Base-by-base conservation (phyloP, 2,797 vertebrate genomes). In the Gallirallus australis region DNA sequence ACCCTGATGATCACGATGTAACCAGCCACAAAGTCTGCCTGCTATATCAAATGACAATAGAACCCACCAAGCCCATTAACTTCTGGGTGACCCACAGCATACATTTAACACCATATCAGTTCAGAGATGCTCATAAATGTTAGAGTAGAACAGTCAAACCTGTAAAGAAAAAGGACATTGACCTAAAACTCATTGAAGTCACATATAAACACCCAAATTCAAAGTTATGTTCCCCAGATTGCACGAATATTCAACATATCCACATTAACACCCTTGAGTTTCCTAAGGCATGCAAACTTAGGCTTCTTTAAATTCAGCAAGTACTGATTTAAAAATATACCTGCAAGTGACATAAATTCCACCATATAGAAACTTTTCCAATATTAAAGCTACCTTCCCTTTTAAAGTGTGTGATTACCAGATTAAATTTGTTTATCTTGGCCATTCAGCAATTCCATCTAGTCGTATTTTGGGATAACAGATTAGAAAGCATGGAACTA, bases 401-500 rank as follows among this genome's bases (percentile, higher is more conserved):
- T 82, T 70, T 24, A 70, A 96, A 82, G 37, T 39, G 5, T 1
- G 6, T 48, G 35, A 65, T 82, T 86, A 57, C 25, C 56, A 70
- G 25, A 39, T 11, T 3, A 57, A 82, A 69, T 79, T 40, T 48
- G 6, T 31, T 72, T 80, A 63, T 31, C 56, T 48, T 71, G 39
- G 79, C 65, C 25, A 37, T 16, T 79, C n/a, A 54, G 33, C 30
- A 60, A 76, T 37, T 76, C 53, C 19, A 19, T 33, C 27, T 42
- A 90, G 12, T 28, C 10, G 1, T 56, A 33, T 64, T 90, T 57
- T 45, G 18, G 28, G 2, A 0, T 37, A 83, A 78, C 11, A 57
- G 30, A 52, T 64, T 35, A 88, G 31, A 92, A 96, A 71, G 23
- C 40, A 69, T 27, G 71, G 35, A 93, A 78, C 24, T 40, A 64